Evolutionary conservation across 2,888 invertebrate species (phyloP).

Genomic region (Meiosimyza decipiens): DNA sequence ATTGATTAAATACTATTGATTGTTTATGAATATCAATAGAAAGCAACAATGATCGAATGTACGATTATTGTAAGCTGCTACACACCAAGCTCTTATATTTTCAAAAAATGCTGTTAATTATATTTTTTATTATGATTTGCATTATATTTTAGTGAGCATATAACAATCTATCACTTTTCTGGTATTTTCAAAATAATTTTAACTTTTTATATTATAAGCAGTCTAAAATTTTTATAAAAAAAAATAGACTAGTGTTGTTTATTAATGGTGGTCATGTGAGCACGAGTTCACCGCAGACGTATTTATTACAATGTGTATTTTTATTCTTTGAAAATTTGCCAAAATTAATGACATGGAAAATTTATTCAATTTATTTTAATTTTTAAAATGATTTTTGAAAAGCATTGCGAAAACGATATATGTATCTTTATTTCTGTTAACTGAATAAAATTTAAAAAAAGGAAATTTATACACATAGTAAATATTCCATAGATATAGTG

Average conservation of each 20-base stretch:
- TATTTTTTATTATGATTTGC: too few species aligned
- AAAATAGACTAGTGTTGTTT: slow-evolving; percentile 6
- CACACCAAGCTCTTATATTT: too few species aligned
- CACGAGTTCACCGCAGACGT: background rate
- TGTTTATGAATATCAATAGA: background rate
- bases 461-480: background rate
- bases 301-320: background rate
- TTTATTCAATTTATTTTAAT: too few species aligned
- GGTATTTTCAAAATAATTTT: too few species aligned
- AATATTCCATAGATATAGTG: too few species aligned
- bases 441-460: background rate
- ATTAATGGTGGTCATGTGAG: slow-evolving; percentile 17
- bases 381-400: too few species aligned
- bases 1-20: background rate
- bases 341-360: background rate
- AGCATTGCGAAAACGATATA: too few species aligned
- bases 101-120: too few species aligned
- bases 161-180: too few species aligned
- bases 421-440: too few species aligned
- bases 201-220: background rate
- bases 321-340: slow-evolving; percentile 17
- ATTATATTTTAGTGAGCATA: too few species aligned
- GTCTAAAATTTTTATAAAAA: background rate
- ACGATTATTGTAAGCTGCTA: too few species aligned
- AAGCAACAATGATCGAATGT: background rate